Base-by-base conservation (phyloP, 2,113 vertebrate genomes). In the Phoenicopterus ruber region DNA sequence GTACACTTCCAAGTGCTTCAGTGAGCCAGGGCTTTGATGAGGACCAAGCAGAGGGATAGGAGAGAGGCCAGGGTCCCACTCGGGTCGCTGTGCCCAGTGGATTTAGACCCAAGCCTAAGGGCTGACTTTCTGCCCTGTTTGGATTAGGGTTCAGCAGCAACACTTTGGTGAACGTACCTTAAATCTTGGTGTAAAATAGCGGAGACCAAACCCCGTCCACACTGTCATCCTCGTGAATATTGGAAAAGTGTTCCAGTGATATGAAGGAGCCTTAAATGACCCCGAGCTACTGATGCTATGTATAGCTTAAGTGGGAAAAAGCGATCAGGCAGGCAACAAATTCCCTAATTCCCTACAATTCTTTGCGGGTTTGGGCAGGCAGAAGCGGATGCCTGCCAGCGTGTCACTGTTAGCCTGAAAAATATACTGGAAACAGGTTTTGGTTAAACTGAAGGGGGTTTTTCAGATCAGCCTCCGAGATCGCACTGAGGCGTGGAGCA, bases 11-110 rank as follows among this genome's bases (percentile, higher is more conserved):
- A 66, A 61, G 46, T 49, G 55, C 25, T 81, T 32, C 34, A 54
- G 11, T 44, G 52, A 93, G 66, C 54, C 24, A 54, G 1, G 25
- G 2, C 42, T 81, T 78, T 76, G 55, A 31, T 46, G 20, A 65
- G 50, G 50, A 80, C 38, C 1, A 10, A 42, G 29, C 14, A 59
- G 52, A 88, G 13, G 38, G 55, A 82, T 24, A 62, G 14, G 63
- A 70, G 31, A 54, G 50, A 66, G 8, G 63, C 28, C 4, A 1
- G 70, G 55, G 34, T 32, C 49, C 22, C n/a, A 7, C 26, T 26
- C 3, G 0, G 19, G 44, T 34, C 1, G 0, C 44, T 11, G n/a
- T 25, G 25, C 50, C 36, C 24, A 12, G 19, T 10, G 28, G 36
- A 34, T 65, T 61, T 54, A 83, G 36, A 52, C 6, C 34, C 25